Base-by-base conservation (phyloP, 1,140 invertebrate species). In the Oncopodura yosiiana region DNA sequence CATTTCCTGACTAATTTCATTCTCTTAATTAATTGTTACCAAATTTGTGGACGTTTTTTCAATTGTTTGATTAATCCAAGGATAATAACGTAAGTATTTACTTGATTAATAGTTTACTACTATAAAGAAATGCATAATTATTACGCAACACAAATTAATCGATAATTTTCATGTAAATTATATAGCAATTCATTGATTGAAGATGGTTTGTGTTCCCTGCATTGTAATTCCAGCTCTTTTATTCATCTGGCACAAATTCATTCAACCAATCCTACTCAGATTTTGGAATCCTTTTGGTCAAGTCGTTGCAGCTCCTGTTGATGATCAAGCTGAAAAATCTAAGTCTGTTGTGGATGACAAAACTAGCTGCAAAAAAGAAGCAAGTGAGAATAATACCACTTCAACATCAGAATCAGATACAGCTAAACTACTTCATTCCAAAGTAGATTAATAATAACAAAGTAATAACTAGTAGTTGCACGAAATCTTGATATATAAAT, bases 161-260 rank as follows among this genome's bases (percentile, higher is more conserved):
- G n/a, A n/a, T n/a, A n/a, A n/a, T n/a, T n/a, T n/a, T n/a, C n/a
- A n/a, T n/a, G n/a, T n/a, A n/a, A n/a, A n/a, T n/a, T n/a, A n/a
- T n/a, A n/a, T n/a, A n/a, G n/a, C n/a, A n/a, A n/a, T n/a, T n/a
- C n/a, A n/a, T n/a, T n/a, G n/a, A n/a, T n/a, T 12, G 38, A 75
- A 67, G 65, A 86, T 85, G 83, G 83, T 84, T 64, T 86, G 83
- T 66, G 74, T 86, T 44, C 82, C 83, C 3, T 86, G 83, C 66
- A 82, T 86, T 61, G 78, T 86, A 37, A 79, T 85, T 66, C 83
- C 83, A 2, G 67, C 84, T 34, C 68, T 85, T 24, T 71, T 86
- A 0, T 84, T 80, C 61, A 75, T 86, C 54, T 86, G 83, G 78
- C 82, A 85, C 69, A 79, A 77, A 62, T 86, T 81, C 65, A 74